phyloP scores from a whole-genome alignment of 2,113 vertebrate genomes.

The Leuciscus idus region DNA sequence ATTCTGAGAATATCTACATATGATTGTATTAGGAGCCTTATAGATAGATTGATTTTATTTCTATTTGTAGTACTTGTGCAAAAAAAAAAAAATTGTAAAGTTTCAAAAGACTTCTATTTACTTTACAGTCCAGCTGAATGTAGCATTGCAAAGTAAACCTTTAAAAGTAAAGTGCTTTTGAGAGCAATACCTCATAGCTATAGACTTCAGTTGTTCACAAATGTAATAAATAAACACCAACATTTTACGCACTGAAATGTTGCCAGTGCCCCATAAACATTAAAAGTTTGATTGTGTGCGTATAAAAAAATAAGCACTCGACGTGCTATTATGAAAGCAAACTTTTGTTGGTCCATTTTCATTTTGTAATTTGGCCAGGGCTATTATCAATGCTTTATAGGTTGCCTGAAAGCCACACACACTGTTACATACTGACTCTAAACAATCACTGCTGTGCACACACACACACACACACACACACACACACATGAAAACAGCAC shows the following conservation, averaged over 20 bases:
- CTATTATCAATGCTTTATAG: slow-evolving; percentile 49
- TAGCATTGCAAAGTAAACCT: slow-evolving; percentile 37
- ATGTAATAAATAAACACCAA: slow-evolving; percentile 58
- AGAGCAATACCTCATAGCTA: slow-evolving; percentile 37
- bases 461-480: slow-evolving; percentile 65
- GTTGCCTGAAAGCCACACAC: slow-evolving; percentile 54
- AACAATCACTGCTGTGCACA: slow-evolving; percentile 65
- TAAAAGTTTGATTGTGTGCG: slow-evolving; percentile 48
- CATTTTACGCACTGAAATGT: slow-evolving; percentile 51
- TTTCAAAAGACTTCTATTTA: not conserved
- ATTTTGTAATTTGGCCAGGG: slow-evolving; percentile 50
- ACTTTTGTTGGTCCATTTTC: slow-evolving; percentile 40
- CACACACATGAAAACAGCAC: slow-evolving; percentile 69
- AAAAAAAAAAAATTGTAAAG: slow-evolving; percentile 9
- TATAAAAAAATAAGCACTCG: slow-evolving; percentile 44
- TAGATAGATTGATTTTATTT: slow-evolving; percentile 15
- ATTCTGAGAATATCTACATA: not conserved
- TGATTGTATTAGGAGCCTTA: not conserved
- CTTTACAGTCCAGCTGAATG: slow-evolving; percentile 13
- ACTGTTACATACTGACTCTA: slow-evolving; percentile 46
- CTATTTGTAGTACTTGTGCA: slow-evolving; percentile 44
- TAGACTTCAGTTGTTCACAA: slow-evolving; percentile 43
- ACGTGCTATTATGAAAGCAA: slow-evolving; percentile 35
- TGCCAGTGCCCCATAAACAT: slow-evolving; percentile 58
- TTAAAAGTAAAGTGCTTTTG: slow-evolving; percentile 43